Conservation (phyloP, 2,797 vertebrate genomes). For the Labeo calbasu region DNA sequence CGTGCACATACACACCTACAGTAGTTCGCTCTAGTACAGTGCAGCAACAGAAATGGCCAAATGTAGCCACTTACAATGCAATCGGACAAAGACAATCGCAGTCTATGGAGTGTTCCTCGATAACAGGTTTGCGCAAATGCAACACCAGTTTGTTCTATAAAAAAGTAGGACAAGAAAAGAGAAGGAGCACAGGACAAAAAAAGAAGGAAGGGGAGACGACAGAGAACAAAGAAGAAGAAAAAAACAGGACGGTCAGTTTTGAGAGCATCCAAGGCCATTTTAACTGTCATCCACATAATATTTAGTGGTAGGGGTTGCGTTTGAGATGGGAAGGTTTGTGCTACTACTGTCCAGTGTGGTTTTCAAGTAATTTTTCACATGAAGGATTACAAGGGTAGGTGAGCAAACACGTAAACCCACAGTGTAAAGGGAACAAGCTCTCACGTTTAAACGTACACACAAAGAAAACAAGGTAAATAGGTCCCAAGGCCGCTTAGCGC, state of each 20-base stretch:
- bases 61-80: constrained; percentile 82
- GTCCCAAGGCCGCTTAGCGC: constrained; percentile 64
- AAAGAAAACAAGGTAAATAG: constrained; percentile 41
- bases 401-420: constrained; percentile 43
- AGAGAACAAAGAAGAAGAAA: constrained; percentile 64
- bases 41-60: constrained; percentile 54
- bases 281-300: constrained; percentile 58
- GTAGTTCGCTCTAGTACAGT: constrained; percentile 47
- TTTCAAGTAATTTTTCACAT: constrained; percentile 68
- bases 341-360: constrained; percentile 58
- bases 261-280: constrained; percentile 57
- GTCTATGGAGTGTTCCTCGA: constrained; percentile 86
- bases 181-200: constrained; percentile 60
- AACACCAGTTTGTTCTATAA: constrained; percentile 89
- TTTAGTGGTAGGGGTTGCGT: constrained; percentile 47
- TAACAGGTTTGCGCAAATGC: constrained; percentile 86
- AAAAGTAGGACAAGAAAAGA: constrained; percentile 71
- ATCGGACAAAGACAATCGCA: constrained; percentile 63
- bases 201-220: constrained; percentile 45
- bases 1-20: constrained; percentile 21
- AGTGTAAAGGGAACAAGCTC: constrained; percentile 34
- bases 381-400: constrained; percentile 33
- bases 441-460: constrained; percentile 22
- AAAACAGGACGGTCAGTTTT: constrained; percentile 67
- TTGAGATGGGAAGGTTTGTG: constrained; percentile 39